Evolutionary conservation across 2,888 invertebrate genomes (phyloP), one percentile per base, ranked within the genome.

Genomic region (Pheosia gnoma): DNA sequence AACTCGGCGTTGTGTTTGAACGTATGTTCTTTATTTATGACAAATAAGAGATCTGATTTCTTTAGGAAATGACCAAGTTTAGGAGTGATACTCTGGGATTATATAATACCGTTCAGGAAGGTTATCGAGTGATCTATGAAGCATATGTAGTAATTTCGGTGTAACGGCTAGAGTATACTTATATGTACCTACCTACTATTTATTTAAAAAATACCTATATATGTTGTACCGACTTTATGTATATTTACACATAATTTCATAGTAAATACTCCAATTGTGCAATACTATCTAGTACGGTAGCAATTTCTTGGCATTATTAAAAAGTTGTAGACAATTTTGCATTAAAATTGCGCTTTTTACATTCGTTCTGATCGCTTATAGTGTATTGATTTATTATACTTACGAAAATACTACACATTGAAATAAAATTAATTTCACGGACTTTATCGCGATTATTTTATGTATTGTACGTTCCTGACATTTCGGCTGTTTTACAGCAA

Each of bases 21-120:
- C 2, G 41, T 7, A 41, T 7, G 41, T 41, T 41, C 7, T 41
- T 41, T 41, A 41, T 7, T 41, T 41, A 41, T 45, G 45, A n/a
- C 47, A n/a, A 9, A 9, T n/a, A 70, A 67, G 52, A 72, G 79
- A 79, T 79, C 79, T 79, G 78, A 77, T 73, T 65, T 64, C 65
- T 66, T 51, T 43, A 10, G 36, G 67, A 74, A 68, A 68, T 75
- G 76, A 75, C 76, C 72, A 75, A 75, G 67, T 74, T 52, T 11
- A 67, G 58, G 61, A 59, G 60, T 72, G 63, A 72, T 62, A 67
- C 66, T 75, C 76, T 75, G 76, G 74, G 72, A 70, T 25, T 25
- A 25, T 25, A 25, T 25, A 25, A 25, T 25, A 55, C n/a, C 55
- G 55, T 55, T 70, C 63, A 59, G 59, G 62, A 70, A 68, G 53